Conservation (phyloP, 2,113 vertebrate genomes). For the Sapajus apella region DNA sequence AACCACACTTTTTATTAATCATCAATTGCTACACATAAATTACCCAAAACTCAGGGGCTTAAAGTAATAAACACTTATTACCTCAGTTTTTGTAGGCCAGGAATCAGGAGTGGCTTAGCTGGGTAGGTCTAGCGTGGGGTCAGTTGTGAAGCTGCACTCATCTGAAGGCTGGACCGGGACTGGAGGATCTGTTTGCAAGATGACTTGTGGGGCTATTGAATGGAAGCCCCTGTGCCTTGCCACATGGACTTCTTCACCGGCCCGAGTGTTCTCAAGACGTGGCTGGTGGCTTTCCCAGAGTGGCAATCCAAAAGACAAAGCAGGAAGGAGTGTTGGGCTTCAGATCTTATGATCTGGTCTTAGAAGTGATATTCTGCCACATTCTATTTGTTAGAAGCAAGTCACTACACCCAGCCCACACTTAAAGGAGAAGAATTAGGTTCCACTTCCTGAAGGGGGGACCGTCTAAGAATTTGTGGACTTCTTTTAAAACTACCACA, state of each 20-base stretch:
- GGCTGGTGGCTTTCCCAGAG: background rate
- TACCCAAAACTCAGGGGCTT: background rate
- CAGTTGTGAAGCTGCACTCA: background rate
- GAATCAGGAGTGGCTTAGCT: background rate
- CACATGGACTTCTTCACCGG: background rate
- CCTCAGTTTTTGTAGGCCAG: background rate
- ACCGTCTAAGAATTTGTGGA: background rate
- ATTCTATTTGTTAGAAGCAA: background rate
- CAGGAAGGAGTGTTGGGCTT: background rate
- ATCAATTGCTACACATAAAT: background rate
- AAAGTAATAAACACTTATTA: background rate
- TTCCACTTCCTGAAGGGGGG: background rate
- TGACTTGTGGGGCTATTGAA: accelerated
- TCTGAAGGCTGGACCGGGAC: too few species aligned
- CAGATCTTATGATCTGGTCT: background rate
- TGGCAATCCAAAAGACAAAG: background rate
- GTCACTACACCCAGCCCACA: background rate
- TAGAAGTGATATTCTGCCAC: background rate
- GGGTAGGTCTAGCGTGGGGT: background rate
- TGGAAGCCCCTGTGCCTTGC: background rate
- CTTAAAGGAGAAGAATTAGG: background rate
- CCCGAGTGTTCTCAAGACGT: accelerated
- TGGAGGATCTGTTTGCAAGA: background rate
- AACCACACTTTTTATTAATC: background rate
- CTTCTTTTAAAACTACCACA: background rate